These are phyloP conservation scores for Neodon shergylaensis DNA, from an alignment of 2,113 vertebrate genomes.

Conservation along the genomic window DNA sequence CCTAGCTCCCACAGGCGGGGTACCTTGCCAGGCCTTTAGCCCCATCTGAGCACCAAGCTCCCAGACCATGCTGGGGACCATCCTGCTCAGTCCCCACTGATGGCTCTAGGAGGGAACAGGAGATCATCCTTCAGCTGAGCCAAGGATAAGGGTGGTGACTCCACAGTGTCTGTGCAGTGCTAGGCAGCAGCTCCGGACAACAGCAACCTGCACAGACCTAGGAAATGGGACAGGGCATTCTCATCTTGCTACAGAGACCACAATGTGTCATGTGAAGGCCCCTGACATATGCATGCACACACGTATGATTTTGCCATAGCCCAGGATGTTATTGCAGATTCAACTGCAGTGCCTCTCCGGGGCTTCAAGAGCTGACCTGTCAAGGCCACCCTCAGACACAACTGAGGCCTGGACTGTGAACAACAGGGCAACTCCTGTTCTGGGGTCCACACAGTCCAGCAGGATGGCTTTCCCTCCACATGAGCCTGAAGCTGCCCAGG, in stretches of 20 bases:
- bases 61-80: neutral
- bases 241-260: slow-evolving; percentile 14
- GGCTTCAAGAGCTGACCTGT: neutral
- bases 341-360: neutral
- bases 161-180: slow-evolving; percentile 90
- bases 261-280: slow-evolving; percentile 49
- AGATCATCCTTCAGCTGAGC: neutral
- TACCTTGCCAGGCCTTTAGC: neutral
- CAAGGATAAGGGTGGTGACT: slow-evolving; percentile 88
- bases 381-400: neutral
- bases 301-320: neutral
- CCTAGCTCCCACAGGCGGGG: neutral
- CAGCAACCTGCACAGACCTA: slow-evolving; percentile 39
- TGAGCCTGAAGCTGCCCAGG: neutral
- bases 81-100: too few species aligned
- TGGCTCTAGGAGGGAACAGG: neutral
- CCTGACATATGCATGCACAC: neutral
- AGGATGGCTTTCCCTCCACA: neutral
- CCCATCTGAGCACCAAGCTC: neutral
- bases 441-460: neutral
- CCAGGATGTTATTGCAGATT: neutral
- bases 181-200: slow-evolving; percentile 52
- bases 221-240: slow-evolving; percentile 74
- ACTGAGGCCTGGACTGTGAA: neutral
- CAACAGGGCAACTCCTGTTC: neutral